Percentiles rank a stretch among this genome's conserved stretches.
These are phyloP conservation scores for Tetanocera ferruginea DNA, from an alignment of 2,888 invertebrate genomes.

Conservation along the genomic window DNA sequence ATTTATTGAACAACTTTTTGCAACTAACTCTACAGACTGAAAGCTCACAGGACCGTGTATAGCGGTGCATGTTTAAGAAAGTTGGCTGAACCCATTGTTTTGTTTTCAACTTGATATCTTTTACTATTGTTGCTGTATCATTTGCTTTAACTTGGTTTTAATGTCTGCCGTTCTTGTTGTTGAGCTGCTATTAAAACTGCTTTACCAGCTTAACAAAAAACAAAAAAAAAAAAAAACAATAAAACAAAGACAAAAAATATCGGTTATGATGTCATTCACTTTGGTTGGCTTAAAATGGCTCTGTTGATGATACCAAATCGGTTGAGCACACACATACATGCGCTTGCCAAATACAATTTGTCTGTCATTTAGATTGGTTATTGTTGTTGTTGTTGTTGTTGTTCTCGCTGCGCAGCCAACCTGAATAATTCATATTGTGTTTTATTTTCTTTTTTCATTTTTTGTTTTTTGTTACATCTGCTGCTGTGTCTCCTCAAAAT, in stretches of 20 bases:
- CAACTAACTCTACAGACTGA: no score
- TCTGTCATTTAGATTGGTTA: background rate
- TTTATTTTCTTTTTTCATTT: no score
- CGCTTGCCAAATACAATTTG: background rate
- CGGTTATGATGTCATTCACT: conserved; percentile 45
- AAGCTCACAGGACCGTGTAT: no score
- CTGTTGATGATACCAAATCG: conserved; percentile 10
- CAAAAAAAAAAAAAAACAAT: conserved; percentile 10
- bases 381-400: background rate
- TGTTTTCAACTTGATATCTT: background rate
- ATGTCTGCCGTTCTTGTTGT: conserved; percentile 13
- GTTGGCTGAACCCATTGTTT: background rate
- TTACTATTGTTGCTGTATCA: background rate
- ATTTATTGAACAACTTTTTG: no score
- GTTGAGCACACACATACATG: background rate
- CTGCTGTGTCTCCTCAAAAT: no score
- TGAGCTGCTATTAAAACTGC: background rate
- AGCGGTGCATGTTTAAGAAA: background rate
- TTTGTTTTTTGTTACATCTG: no score
- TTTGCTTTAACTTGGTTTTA: background rate
- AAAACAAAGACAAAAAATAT: conserved; percentile 23
- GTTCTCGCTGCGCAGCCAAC: background rate
- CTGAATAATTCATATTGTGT: no score
- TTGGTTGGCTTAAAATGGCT: conserved; percentile 2
- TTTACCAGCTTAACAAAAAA: background rate